Evolutionary conservation across 2,797 vertebrate species (phyloP).

Genomic region (Vespertilio murinus): DNA sequence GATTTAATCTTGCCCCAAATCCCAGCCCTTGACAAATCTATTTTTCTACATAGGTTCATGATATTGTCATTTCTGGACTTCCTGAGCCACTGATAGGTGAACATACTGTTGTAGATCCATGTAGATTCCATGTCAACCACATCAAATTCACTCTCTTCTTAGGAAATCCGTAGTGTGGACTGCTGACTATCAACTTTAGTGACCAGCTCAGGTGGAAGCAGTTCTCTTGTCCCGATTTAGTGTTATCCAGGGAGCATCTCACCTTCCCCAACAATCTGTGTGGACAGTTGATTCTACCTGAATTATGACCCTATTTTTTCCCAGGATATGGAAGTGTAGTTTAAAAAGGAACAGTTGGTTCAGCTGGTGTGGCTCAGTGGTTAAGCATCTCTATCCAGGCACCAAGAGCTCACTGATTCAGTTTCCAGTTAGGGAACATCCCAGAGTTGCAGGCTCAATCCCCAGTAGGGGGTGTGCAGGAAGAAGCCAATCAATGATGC

Average conservation of each 20-base stretch:
- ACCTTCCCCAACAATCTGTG: background rate
- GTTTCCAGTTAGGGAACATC: no score
- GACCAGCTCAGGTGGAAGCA: background rate
- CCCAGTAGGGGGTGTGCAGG: no score
- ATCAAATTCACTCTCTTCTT: background rate
- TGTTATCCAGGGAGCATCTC: background rate
- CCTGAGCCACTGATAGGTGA: background rate
- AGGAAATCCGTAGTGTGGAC: background rate
- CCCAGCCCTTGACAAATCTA: background rate
- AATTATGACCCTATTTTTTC: background rate
- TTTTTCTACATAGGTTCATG: background rate
- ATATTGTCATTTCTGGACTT: background rate
- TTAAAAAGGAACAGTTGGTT: background rate
- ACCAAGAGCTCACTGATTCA: no score
- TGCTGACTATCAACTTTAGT: background rate
- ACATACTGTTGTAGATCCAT: background rate
- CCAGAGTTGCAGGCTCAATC: no score
- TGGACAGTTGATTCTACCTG: background rate
- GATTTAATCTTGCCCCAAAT: background rate
- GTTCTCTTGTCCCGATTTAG: background rate
- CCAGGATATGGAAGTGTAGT: background rate
- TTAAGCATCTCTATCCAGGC: no score
- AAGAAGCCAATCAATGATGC: no score
- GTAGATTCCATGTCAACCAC: background rate
- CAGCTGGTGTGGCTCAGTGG: no score